A percentile compares a stretch with the other conserved stretches of the same genome.
Conservation (phyloP, 2,797 vertebrate genomes). For the Mormyrops attenuatus region DNA sequence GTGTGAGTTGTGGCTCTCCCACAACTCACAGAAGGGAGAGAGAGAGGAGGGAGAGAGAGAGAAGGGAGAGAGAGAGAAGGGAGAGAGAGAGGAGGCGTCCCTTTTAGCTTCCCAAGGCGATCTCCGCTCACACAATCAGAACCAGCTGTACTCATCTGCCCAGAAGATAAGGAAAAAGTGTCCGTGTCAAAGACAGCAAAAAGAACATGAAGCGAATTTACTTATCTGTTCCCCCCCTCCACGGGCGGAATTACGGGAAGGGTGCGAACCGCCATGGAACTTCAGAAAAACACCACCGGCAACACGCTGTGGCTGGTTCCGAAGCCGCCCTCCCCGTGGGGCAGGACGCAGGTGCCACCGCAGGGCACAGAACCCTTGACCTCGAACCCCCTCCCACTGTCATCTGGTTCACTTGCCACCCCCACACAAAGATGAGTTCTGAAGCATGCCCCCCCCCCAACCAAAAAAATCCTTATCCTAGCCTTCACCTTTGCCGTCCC, state of each 20-base stretch:
- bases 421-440: conserved; percentile 17
- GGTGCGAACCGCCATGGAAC: background rate
- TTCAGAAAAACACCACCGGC: too few species aligned
- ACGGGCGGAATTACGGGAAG: background rate
- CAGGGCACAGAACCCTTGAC: conserved; percentile 57
- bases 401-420: conserved; percentile 56
- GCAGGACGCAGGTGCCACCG: conserved; percentile 66
- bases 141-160: conserved; percentile 93
- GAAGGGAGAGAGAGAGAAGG: background rate
- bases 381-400: conserved; percentile 59
- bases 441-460: background rate
- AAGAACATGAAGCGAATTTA: conserved; percentile 54
- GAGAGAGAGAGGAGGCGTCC: conserved; percentile 25
- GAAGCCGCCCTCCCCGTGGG: background rate
- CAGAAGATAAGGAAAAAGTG: conserved; percentile 92
- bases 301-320: background rate
- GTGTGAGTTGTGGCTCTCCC: conserved; percentile 60
- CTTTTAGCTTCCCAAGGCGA: conserved; percentile 58
- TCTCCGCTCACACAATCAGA: conserved; percentile 88
- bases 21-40: too few species aligned
- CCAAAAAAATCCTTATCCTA: background rate
- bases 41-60: conserved; percentile 21
- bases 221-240: conserved; percentile 13
- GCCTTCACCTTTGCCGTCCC: background rate
- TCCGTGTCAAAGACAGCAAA: conserved; percentile 74